phyloP scores from a whole-genome alignment of 2,888 invertebrate species.

The Melitaea athalia region DNA sequence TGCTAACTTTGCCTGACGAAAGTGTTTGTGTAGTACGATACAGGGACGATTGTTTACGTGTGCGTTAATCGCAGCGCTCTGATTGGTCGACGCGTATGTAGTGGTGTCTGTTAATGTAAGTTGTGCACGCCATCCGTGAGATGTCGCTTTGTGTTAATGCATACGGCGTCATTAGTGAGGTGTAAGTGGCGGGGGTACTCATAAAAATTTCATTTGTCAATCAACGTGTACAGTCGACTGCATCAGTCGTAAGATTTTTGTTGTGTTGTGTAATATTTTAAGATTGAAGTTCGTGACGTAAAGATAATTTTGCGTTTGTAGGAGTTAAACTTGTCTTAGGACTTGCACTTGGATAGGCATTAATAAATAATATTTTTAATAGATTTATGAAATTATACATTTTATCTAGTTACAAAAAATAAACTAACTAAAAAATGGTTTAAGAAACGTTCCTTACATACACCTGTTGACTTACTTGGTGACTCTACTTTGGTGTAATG shows the following conservation, averaged over 20 bases:
- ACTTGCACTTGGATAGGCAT: too few relatives aligned
- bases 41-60: slow-evolving; percentile 37
- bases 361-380: too few relatives aligned
- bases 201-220: slow-evolving; percentile 72
- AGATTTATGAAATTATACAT: too few relatives aligned
- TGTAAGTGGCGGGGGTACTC: slow-evolving; percentile 53
- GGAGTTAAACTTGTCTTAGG: too few relatives aligned
- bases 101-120: slow-evolving; percentile 39
- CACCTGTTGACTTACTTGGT: too few relatives aligned
- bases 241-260: slow-evolving; percentile 5
- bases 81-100: slow-evolving; percentile 38
- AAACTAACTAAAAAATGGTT: too few relatives aligned
- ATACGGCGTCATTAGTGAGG: slow-evolving; percentile 59
- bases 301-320: too few relatives aligned
- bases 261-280: neutral
- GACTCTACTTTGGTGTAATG: too few relatives aligned
- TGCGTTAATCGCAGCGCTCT: slow-evolving; percentile 28
- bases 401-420: too few relatives aligned
- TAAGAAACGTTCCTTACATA: too few relatives aligned
- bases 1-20: slow-evolving; percentile 55
- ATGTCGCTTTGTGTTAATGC: slow-evolving; percentile 47
- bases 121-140: slow-evolving; percentile 38
- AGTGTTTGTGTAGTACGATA: slow-evolving; percentile 29
- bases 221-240: slow-evolving; percentile 47
- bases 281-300: neutral